Evolutionary conservation across 2,797 vertebrate genomes (phyloP).

Genomic region (Pseudochaenichthys georgianus): DNA sequence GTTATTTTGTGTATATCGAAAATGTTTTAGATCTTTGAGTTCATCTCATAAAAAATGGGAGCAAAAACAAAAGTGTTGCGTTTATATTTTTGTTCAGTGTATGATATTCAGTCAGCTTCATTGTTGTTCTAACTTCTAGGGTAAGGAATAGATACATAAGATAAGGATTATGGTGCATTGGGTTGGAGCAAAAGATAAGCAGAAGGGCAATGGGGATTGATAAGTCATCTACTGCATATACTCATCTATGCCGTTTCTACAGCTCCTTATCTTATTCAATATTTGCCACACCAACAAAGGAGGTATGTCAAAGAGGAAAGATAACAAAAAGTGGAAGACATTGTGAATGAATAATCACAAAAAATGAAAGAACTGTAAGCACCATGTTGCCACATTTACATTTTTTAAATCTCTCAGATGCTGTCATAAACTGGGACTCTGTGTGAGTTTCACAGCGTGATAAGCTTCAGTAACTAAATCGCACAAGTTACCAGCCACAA

Average conservation of each 20-base stretch:
- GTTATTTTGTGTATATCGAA: no score
- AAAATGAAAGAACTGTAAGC: not conserved
- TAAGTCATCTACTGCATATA: not conserved
- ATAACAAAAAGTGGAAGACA: not conserved
- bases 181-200: not conserved
- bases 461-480: not conserved
- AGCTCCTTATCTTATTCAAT: no score
- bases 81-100: no score
- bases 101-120: not conserved
- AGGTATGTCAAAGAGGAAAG: conserved; percentile 9
- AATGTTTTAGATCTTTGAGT: no score
- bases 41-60: no score
- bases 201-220: not conserved
- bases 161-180: not conserved
- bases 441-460: conserved; percentile 3
- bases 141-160: not conserved
- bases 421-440: not conserved
- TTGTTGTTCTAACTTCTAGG: not conserved
- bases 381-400: conserved; percentile 13
- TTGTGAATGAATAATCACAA: conserved; percentile 5
- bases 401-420: not conserved
- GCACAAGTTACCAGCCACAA: not conserved
- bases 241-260: no score
- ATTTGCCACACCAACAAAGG: not conserved
- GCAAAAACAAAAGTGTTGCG: no score